A percentile compares a stretch with the other conserved stretches of the same genome.
phyloP scores from a whole-genome alignment of 2,888 invertebrate genomes.

The Julus scanicus region DNA sequence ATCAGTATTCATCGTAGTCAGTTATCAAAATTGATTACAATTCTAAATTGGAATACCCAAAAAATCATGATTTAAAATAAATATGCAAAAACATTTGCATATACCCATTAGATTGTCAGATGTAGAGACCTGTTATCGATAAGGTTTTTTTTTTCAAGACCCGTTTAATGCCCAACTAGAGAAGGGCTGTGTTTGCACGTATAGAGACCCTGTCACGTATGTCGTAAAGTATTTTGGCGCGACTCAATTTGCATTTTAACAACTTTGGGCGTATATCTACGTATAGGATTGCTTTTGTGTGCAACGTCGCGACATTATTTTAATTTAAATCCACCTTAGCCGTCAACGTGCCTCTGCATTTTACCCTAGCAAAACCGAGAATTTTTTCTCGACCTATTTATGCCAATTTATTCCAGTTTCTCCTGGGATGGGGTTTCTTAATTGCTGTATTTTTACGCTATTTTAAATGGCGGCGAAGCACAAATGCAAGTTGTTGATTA shows the following conservation, averaged over 20 bases:
- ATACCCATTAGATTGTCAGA: background rate
- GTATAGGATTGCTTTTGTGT: constrained; percentile 19
- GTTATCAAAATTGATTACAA: no score
- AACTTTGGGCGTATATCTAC: constrained; percentile 17
- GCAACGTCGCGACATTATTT: constrained; percentile 8
- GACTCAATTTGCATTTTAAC: constrained; percentile 33
- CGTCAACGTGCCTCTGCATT: constrained; percentile 12
- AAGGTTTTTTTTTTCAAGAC: background rate
- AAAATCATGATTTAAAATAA: no score
- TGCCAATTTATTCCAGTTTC: background rate
- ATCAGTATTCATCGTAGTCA: no score
- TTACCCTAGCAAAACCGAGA: background rate
- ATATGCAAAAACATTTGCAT: no score
- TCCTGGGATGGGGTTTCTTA: background rate
- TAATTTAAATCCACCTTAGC: constrained; percentile 26
- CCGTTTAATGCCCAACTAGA: background rate
- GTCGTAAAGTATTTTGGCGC: background rate
- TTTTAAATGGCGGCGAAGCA: background rate
- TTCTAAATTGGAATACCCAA: no score
- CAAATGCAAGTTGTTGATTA: background rate
- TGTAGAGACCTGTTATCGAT: background rate
- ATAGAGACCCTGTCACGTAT: background rate
- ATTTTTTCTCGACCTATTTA: constrained; percentile 1
- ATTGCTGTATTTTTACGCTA: constrained; percentile 21
- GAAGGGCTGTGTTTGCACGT: background rate